Base-by-base conservation (phyloP, 2,888 invertebrate species). In the Syrista parreyssii region DNA sequence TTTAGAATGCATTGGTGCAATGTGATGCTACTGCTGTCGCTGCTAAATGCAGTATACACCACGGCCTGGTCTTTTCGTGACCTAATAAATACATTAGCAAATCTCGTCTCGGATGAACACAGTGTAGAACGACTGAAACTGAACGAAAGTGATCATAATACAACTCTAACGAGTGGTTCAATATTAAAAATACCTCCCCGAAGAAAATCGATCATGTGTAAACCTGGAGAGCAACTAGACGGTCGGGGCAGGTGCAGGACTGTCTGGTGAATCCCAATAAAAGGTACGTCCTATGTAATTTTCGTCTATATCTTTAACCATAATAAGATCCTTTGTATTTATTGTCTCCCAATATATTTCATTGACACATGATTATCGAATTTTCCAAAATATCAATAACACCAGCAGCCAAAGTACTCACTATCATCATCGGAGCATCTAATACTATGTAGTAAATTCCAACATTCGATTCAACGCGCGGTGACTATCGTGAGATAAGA, bases 161-260 rank as follows among this genome's bases (percentile, higher is more conserved):
- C 23, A 55, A 0, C 15, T 1, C 23, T 55, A 23, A 9, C 55
- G 9, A 55, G 55, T 15, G 6, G 55, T 15, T 55, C 55, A 55
- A 55, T 55, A 55, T 6, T 55, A 15, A 68, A n/a, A n/a, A 30
- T 68, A 12, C 30, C 35, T 76, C 35, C n/a, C 3, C 23, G 75
- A 71, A 55, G 71, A 68, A 71, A 15, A 55, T 71, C 30, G 32
- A 30, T 9, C 2, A 23, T 55, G 55, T 89, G 89, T 81, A 76
- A 80, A 72, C 74, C 82, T 4, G 88, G 88, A 3, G 83, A 89
- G 72, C 79, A 78, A 73, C 75, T 77, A 74, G 89, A 89, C 77
- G 84, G 84, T n/a, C 81, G 84, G 6, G 89, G 88, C 76, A 86
- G 81, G 73, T 88, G 89, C 69, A 84, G 89, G 32, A 83, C 78